phyloP scores from a whole-genome alignment of 2,113 vertebrate species.

The Acrocephalus arundinaceus region DNA sequence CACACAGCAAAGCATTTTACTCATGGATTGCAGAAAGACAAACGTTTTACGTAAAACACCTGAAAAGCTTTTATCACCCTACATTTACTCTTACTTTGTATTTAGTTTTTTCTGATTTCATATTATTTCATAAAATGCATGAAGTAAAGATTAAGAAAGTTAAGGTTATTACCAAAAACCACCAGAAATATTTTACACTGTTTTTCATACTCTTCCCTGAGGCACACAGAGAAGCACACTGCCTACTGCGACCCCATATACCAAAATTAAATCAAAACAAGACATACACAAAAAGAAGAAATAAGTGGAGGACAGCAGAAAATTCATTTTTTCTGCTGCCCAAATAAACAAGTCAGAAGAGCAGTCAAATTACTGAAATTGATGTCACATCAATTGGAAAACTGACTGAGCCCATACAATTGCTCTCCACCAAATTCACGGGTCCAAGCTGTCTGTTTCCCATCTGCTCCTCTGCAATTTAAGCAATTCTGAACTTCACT shows the following conservation, averaged over 20 bases:
- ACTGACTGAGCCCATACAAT: conserved; percentile 39
- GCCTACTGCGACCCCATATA: background rate
- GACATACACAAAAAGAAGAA: background rate
- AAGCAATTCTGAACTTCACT: conserved; percentile 71
- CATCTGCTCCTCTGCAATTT: conserved; percentile 71
- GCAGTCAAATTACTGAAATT: conserved; percentile 65
- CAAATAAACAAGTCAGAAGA: conserved; percentile 52
- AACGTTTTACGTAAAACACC: background rate
- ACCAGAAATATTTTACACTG: background rate
- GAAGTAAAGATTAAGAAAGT: background rate
- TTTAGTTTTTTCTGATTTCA: background rate
- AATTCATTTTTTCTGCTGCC: conserved; percentile 13
- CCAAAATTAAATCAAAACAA: background rate
- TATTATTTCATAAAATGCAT: background rate
- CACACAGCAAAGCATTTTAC: background rate
- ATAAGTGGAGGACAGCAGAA: background rate
- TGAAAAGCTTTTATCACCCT: background rate
- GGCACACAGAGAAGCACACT: background rate
- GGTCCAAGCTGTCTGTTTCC: conserved; percentile 54
- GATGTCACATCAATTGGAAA: conserved; percentile 68
- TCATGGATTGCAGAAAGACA: background rate
- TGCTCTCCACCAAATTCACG: conserved; percentile 52
- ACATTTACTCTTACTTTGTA: background rate
- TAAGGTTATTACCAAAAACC: background rate
- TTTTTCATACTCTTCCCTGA: background rate